Base-by-base conservation (phyloP, 2,888 invertebrate species). In the Mesochorus sp. region DNA sequence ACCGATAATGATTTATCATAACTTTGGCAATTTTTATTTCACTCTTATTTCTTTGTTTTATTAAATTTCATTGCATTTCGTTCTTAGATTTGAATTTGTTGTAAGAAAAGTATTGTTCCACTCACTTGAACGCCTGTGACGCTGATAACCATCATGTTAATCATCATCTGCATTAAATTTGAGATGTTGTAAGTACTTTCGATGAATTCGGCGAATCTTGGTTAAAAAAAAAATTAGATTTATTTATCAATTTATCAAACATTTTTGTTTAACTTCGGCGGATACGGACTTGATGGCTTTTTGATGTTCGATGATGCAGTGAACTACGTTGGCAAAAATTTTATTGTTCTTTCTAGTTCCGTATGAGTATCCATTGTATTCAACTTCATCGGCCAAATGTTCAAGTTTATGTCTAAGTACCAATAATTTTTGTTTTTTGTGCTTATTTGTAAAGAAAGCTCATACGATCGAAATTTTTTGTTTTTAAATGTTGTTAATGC, bases 61-160 rank as follows among this genome's bases (percentile, higher is more conserved):
- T 26, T 49, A 1, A 10, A 2, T 17, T 3, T 17, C 3, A 6
- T 19, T 44, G 21, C 24, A n/a, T 21, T 47, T 17, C 1, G 3
- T 47, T 49, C 5, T 24, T 2, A 3, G n/a, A 12, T n/a, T 4
- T n/a, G 10, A 24, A 24, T 12, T 2, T 49, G 26, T 24, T 6
- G 17, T 2, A 47, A 47, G 10, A 31, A 47, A 53, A 2, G 17
- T 14, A 28, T 10, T 5, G n/a, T 62, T 8, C 42, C n/a, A 59
- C 71, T 72, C 37, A 76, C 76, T 53, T 76, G 76, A 47, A 71
- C 59, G 0, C 76, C 71, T 2, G 76, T 76, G 10, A 76, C 76
- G 14, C 76, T 76, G 47, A 76, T 76, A 12, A 67, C 37, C 8
- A 76, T 2, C 76, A 76, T 76, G 39, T 72, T 76, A 2, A 67